Base-by-base conservation (phyloP, 37 sponge, comb jelly and placozoan species). In the Halisarca cf. caerulea region DNA sequence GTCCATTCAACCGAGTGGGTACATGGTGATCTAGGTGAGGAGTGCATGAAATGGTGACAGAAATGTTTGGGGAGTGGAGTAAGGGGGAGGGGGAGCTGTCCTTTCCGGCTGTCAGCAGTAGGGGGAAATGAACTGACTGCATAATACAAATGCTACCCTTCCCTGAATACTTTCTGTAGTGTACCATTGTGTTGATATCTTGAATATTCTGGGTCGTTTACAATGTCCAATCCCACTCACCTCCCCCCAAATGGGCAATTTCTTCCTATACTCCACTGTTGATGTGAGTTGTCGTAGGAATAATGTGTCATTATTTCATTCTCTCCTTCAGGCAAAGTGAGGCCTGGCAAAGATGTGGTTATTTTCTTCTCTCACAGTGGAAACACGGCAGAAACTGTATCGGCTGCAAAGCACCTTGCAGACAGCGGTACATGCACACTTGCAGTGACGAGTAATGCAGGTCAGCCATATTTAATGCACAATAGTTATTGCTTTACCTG, bases 311-410 rank as follows among this genome's bases (percentile, higher is more conserved):
- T 17, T 55, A 17, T 55, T 55, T 55, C 17, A 20, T 55, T 11
- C 69, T 24, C 74, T 25, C 27, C 36, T 27, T 11, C 59, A 91
- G 92, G 95, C 2, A 95, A 81, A 55, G 90, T 80, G 11, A 59
- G 17, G 17, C 68, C 79, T 57, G 92, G 84, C 14, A 59, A 43
- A 37, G 95, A 94, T 53, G 81, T 86, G 32, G 89, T 88, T 18
- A 32, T 94, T 82, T 91, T 94, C 81, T 17, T 95, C 21, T 95
- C 95, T 38, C 90, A 95, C 84, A 91, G 95, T 62, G 95, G 95
- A 0, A 86, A 80, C 42, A 91, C 92, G 35, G 69, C 35, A 21
- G 95, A 95, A 59, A 86, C 89, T 77, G 78, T 89, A 24, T 28
- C 33, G 47, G 90, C 92, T 60, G 95, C 90, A 14, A 15, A 20